Base-by-base conservation (phyloP, 1,140 invertebrate species). In the Brachionus calyciflorus region DNA sequence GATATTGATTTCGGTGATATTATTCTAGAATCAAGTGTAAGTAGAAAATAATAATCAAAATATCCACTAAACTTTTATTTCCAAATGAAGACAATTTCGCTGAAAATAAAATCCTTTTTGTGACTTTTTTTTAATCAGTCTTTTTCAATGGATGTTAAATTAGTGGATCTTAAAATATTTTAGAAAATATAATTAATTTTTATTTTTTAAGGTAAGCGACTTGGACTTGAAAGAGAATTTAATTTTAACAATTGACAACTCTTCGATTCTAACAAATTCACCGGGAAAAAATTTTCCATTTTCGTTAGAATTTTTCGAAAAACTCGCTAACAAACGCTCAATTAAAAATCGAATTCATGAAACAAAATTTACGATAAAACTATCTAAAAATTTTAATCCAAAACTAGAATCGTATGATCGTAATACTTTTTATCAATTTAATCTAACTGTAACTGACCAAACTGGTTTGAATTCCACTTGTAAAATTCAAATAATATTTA, bases 1-100 rank as follows among this genome's bases (percentile, higher is more conserved):
- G 69, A 73, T 12, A 55, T 51, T 26, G 69, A 73, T 49, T 73
- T 73, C 40, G 69, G 69, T 6, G 69, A 73, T 6, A 73, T 4
- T n/a, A 73, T 73, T 24, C 69, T 73, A 14, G 28, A 73, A 41
- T 73, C 69, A 40, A 33, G 14, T 3, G 69, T 51, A 40, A 73
- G 9, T 48, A 24, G 10, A n/a, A 6, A 37, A 63, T 19, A 1
- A 17, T 40, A 19, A 40, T 19, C 30, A 30, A 21, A 70, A 48
- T n/a, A n/a, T n/a, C n/a, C n/a, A n/a, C n/a, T n/a, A n/a, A n/a
- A n/a, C n/a, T n/a, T n/a, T n/a, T n/a, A n/a, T n/a, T n/a, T n/a
- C n/a, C n/a, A n/a, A n/a, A n/a, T n/a, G n/a, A n/a, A n/a, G n/a
- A n/a, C n/a, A n/a, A n/a, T n/a, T n/a, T n/a, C n/a, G n/a, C n/a